Evolutionary conservation across 2,113 vertebrate genomes (phyloP).

Genomic region (Ciconia stormi): DNA sequence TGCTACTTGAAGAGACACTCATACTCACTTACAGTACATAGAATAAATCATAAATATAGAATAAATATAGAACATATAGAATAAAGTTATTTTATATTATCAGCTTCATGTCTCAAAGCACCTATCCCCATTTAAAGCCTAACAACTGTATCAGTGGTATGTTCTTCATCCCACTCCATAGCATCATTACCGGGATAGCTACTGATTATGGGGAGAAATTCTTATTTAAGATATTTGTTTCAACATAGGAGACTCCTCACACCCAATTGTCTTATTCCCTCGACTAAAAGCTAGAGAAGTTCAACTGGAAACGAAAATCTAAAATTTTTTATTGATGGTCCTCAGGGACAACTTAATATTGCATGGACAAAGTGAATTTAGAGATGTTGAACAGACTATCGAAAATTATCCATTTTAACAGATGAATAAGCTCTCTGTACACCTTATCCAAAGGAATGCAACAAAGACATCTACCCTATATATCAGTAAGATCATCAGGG

Average conservation of each 20-base stretch:
- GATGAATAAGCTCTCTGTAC: no score
- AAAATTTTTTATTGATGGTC: neutral
- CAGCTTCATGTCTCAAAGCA: neutral
- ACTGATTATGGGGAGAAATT: neutral
- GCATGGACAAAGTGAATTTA: neutral
- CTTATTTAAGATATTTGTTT: neutral
- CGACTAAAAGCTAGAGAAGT: neutral
- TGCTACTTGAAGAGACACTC: neutral
- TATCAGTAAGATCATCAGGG: neutral
- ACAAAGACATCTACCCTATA: neutral
- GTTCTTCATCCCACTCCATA: neutral
- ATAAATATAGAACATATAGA: neutral
- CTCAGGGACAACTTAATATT: neutral
- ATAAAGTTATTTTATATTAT: neutral
- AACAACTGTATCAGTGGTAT: fast-evolving
- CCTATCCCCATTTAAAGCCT: neutral
- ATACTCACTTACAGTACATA: neutral
- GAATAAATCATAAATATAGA: neutral
- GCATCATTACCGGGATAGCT: neutral
- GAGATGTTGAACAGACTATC: neutral
- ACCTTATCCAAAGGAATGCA: neutral
- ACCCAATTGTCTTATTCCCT: neutral
- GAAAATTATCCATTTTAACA: neutral
- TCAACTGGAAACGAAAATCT: neutral
- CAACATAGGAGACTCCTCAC: neutral